Evolutionary conservation across 35 echinoderm and acorn worm genomes (phyloP), one percentile per base, ranked within the genome.

Genomic region (Nesometra sesokonis): DNA sequence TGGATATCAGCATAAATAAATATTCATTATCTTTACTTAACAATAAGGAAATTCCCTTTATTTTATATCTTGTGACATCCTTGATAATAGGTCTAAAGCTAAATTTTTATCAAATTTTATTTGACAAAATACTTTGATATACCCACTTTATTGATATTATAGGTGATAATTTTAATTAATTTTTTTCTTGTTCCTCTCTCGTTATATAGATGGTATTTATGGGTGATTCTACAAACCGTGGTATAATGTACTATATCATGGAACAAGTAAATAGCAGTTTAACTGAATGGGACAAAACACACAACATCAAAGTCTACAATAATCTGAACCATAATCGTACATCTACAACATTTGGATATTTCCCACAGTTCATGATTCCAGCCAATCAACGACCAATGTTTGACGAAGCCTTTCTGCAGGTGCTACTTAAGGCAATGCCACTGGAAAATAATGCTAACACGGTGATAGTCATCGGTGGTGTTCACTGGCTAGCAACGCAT

Each of bases 181-280:
- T 23, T 32, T 80, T 32, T 80, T 4, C 3, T 32, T 80, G 31
- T 34, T 15, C 31, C 15, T 43, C 15, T 43, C 4, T 7, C 4
- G 4, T 43, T 77, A 29, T 52, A 7, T 57, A 98, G 92, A 27
- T 98, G 33, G 80, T 98, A 39, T 98, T 98, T 83, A 85, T 98
- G 35, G 95, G 95, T 77, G 95, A 98, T 38, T 98, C 95, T 0
- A 98, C 95, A 31, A 98, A 98, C 32, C 79, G 95, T 47, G 95
- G 95, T 23, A 98, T 98, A n/a, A 98, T 98, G 92, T 94, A 94
- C 82, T 94, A 94, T 33, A 35, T 98, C 29, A 98, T 98, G 92
- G 89, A 98, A 57, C 84, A 90, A 77, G 85, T 98, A 35, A 98
- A 98, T 34, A 90, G 95, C 46, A 88, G 89, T 5, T 88, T 98